These are phyloP conservation scores for Lacanobia oleracea DNA, from an alignment of 2,888 invertebrate species.

Conservation along the genomic window DNA sequence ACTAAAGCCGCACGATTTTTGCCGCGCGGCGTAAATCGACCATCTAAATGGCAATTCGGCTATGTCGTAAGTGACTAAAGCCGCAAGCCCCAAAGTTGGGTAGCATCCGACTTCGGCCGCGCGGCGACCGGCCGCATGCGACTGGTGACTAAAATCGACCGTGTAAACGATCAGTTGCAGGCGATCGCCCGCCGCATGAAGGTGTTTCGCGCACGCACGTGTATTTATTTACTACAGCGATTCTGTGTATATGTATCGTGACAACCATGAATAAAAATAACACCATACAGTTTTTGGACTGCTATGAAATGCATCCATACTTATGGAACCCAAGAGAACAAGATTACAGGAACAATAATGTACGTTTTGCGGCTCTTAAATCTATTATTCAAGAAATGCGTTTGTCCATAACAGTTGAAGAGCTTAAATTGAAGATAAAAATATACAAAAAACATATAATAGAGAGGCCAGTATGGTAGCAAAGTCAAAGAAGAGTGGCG, in stretches of 20 bases:
- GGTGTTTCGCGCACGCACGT: slow-evolving; percentile 62
- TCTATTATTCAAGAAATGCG: no score
- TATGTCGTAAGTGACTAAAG: slow-evolving; percentile 71
- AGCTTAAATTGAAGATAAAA: no score
- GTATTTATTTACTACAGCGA: slow-evolving; percentile 60
- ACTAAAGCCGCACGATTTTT: slow-evolving; percentile 71
- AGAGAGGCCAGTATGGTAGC: no score
- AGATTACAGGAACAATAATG: no score
- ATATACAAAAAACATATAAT: no score
- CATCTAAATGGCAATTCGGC: slow-evolving; percentile 71
- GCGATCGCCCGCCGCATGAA: slow-evolving; percentile 32
- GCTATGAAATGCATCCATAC: no score
- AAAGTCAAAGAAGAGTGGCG: no score
- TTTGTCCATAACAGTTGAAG: no score
- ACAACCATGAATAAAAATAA: no score
- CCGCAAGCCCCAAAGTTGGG: slow-evolving; percentile 73
- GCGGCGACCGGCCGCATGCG: slow-evolving; percentile 71
- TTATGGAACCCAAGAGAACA: no score
- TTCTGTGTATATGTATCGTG: background rate
- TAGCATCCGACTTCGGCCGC: slow-evolving; percentile 73
- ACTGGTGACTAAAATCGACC: slow-evolving; percentile 65
- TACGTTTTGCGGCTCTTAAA: no score
- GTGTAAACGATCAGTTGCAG: slow-evolving; percentile 35
- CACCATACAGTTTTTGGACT: no score
- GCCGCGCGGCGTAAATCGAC: slow-evolving; percentile 63